A percentile compares a stretch with the other conserved stretches of the same genome.
Conservation (phyloP, 2,797 vertebrate genomes). For the Saxicola maurus region DNA sequence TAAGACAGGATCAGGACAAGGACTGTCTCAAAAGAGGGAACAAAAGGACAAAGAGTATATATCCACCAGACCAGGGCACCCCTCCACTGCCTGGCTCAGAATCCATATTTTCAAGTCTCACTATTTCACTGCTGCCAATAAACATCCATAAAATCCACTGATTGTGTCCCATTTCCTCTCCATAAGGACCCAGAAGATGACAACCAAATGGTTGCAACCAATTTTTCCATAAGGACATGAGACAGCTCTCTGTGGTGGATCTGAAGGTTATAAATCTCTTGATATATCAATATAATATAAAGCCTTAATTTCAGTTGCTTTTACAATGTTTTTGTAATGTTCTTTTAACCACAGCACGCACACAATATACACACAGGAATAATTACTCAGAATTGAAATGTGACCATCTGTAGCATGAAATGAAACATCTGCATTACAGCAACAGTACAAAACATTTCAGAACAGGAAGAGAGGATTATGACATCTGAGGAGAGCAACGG, state of each 20-base stretch:
- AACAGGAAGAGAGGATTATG: conserved; percentile 35
- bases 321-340: background rate
- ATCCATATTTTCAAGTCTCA: background rate
- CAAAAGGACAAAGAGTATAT: background rate
- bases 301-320: background rate
- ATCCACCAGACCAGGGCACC: background rate
- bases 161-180: background rate
- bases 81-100: background rate
- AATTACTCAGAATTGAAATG: background rate
- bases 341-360: background rate
- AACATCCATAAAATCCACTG: background rate
- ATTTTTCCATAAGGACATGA: background rate
- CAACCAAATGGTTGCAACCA: background rate
- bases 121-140: background rate
- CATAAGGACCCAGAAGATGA: background rate
- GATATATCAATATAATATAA: background rate
- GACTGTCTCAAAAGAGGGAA: background rate
- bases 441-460: background rate
- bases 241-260: background rate
- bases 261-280: background rate
- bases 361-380: background rate
- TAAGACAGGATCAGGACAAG: background rate
- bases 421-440: conserved; percentile 33
- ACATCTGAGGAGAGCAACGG: background rate
- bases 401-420: conserved; percentile 4